Evolutionary conservation across 2,888 invertebrate genomes (phyloP).

Genomic region (Callosobruchus maculatus): DNA sequence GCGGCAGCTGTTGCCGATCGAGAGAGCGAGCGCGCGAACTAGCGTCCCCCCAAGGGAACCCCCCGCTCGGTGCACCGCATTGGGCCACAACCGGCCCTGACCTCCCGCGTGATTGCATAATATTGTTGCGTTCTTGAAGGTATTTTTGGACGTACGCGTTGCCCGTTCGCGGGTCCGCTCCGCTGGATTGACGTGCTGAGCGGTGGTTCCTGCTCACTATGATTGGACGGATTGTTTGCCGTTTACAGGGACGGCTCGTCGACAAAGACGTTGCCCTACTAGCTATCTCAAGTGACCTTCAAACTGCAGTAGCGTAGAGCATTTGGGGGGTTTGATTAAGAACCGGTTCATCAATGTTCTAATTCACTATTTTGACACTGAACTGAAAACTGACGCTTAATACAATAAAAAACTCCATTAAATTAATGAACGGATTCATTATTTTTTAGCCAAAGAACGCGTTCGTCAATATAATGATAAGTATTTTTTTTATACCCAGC

Average conservation of each 20-base stretch:
- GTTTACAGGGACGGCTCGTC: neutral
- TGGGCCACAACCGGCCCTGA: neutral
- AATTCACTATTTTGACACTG: too few species aligned
- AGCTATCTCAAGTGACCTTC: too few species aligned
- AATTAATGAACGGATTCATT: too few species aligned
- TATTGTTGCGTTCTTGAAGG: constrained; percentile 31
- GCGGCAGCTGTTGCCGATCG: neutral
- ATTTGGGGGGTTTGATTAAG: too few species aligned
- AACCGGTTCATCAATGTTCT: too few species aligned
- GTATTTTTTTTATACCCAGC: too few species aligned
- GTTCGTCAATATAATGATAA: too few species aligned
- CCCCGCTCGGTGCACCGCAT: neutral
- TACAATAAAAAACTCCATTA: too few species aligned
- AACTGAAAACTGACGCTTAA: too few species aligned
- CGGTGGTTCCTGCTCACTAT: constrained; percentile 6
- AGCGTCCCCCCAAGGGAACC: neutral
- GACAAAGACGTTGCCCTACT: too few species aligned
- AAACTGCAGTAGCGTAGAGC: too few species aligned
- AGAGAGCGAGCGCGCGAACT: neutral
- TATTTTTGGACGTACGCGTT: constrained; percentile 7
- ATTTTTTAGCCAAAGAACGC: too few species aligned
- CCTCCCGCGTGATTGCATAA: constrained; percentile 32
- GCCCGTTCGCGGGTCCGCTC: neutral
- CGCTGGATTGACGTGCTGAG: neutral
- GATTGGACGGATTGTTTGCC: neutral